Conservation (phyloP, 2,113 vertebrate genomes). For the Prunella fulvescens region DNA sequence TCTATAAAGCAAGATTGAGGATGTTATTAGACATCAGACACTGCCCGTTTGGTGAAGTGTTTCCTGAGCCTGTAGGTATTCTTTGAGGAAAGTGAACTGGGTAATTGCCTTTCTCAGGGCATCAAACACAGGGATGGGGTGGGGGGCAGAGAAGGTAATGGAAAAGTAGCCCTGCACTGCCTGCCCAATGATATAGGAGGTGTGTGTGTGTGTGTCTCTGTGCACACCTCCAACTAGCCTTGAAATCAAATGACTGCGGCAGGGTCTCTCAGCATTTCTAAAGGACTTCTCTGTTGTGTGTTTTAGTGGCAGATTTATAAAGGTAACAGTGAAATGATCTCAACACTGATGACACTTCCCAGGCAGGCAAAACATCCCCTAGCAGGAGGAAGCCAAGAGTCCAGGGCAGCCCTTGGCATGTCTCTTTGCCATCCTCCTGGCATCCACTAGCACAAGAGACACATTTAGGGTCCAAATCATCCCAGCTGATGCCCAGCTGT, state of each 20-base stretch:
- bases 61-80: constrained; percentile 14
- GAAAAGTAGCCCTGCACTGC: neutral
- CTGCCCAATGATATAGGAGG: neutral
- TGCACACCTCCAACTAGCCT: neutral
- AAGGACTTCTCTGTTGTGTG: neutral
- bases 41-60: neutral
- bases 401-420: rapidly evolving
- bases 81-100: constrained; percentile 19
- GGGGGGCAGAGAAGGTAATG: neutral
- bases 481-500: neutral
- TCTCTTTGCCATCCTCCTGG: neutral
- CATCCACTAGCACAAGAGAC: neutral
- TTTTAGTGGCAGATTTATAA: neutral
- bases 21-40: constrained; percentile 3
- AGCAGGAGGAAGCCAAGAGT: neutral
- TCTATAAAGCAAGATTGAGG: constrained; percentile 6
- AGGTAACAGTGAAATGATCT: neutral
- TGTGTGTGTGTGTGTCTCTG: neutral
- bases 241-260: neutral
- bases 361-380: neutral
- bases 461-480: neutral
- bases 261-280: neutral
- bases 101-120: constrained; percentile 51
- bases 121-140: neutral
- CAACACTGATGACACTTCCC: neutral